A percentile compares a stretch with the other conserved stretches of the same genome.
These are phyloP conservation scores for Pseudomugil tenellus DNA, from an alignment of 2,797 vertebrate genomes.

Conservation along the genomic window DNA sequence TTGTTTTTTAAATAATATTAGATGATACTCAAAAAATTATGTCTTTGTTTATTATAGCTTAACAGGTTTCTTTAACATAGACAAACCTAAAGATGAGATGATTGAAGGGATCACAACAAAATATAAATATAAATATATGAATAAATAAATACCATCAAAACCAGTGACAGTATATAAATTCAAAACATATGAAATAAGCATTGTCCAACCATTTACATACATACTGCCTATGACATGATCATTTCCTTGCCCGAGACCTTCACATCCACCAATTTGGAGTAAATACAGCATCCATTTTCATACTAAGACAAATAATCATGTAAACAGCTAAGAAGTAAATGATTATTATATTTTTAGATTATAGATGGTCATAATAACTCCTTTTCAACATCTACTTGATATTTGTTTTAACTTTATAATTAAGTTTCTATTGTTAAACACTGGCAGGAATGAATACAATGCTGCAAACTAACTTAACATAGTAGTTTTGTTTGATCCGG, in stretches of 20 bases:
- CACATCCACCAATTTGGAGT: background rate
- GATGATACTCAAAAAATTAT: background rate
- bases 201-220: background rate
- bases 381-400: background rate
- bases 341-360: too few relatives aligned
- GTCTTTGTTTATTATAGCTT: background rate
- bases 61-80: background rate
- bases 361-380: background rate
- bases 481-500: background rate
- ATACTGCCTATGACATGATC: background rate
- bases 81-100: background rate
- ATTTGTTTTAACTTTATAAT: background rate
- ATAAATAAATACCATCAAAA: background rate
- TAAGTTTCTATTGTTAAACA: background rate
- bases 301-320: background rate
- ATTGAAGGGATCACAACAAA: background rate
- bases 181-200: background rate
- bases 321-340: background rate
- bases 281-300: background rate
- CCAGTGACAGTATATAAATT: too few relatives aligned
- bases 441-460: background rate
- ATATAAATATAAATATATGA: background rate
- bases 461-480: background rate
- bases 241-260: background rate
- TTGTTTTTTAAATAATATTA: background rate